These are phyloP conservation scores for Teleiodes luculella DNA, from an alignment of 2,888 invertebrate species.

Conservation along the genomic window DNA sequence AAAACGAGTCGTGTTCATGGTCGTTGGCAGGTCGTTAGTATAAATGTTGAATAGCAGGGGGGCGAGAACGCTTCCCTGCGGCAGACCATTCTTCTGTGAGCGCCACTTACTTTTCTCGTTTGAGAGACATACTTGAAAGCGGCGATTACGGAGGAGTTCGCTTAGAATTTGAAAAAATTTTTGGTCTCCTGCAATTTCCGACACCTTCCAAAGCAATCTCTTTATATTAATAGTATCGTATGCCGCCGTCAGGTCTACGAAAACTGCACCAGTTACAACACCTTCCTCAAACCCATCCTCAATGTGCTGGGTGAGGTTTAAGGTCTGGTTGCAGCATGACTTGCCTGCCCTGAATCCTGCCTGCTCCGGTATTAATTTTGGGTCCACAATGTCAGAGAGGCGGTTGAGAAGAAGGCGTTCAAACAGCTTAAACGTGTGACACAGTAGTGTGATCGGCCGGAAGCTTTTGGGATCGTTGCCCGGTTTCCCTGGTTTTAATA, in stretches of 20 bases:
- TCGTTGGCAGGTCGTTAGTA: background rate
- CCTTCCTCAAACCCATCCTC: no score
- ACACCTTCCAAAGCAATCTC: background rate
- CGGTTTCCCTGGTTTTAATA: background rate
- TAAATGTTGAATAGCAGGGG: no score
- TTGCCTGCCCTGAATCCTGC: background rate
- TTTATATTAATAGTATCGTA: background rate
- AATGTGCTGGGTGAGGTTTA: no score
- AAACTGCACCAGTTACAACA: background rate
- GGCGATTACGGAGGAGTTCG: background rate
- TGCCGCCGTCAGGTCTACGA: no score
- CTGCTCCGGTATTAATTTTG: background rate
- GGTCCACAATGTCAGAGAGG: background rate
- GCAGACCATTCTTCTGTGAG: background rate
- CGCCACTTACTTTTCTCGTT: no score
- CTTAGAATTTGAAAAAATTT: no score
- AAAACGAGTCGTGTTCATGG: no score
- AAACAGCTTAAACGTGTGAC: no score
- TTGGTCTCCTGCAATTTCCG: background rate
- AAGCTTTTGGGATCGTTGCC: background rate
- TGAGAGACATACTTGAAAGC: no score
- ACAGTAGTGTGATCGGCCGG: no score
- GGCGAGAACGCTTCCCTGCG: background rate
- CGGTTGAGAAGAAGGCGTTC: background rate
- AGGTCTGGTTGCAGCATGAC: no score